Conservation (phyloP, 2,888 invertebrate genomes). For the Chorisops tibialis region DNA sequence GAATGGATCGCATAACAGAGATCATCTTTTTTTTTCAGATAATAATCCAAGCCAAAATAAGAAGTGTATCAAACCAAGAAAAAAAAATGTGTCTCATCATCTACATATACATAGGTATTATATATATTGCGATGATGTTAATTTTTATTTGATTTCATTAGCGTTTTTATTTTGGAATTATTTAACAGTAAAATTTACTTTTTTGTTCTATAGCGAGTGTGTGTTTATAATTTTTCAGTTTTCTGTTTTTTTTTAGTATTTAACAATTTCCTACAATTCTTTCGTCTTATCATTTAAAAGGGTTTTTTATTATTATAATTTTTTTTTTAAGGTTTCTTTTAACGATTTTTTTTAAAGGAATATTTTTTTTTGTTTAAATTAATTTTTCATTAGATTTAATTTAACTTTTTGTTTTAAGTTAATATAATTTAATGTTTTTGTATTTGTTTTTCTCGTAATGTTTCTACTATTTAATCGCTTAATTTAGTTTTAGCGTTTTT, state of each 20-base stretch:
- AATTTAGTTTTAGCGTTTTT: neutral
- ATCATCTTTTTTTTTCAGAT: no score
- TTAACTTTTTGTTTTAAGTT: neutral
- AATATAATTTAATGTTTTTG: neutral
- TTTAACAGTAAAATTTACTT: no score
- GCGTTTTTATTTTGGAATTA: no score
- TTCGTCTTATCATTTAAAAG: no score
- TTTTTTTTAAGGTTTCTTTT: neutral
- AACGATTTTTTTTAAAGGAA: neutral
- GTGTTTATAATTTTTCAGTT: no score
- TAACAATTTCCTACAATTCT: no score
- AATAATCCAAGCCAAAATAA: no score
- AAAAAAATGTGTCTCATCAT: neutral
- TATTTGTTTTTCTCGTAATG: neutral
- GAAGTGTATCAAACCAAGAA: no score
- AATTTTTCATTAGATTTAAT: conserved; percentile 9
- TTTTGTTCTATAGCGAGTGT: no score
- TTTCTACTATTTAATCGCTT: neutral
- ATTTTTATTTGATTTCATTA: no score
- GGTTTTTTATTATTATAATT: neutral
- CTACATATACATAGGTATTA: neutral
- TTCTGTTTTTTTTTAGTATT: no score
- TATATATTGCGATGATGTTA: no score
- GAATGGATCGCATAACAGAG: neutral
- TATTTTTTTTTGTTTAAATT: conserved; percentile 12